These are phyloP conservation scores for Poecile montanus DNA, from an alignment of 2,797 vertebrate genomes.

Conservation along the genomic window DNA sequence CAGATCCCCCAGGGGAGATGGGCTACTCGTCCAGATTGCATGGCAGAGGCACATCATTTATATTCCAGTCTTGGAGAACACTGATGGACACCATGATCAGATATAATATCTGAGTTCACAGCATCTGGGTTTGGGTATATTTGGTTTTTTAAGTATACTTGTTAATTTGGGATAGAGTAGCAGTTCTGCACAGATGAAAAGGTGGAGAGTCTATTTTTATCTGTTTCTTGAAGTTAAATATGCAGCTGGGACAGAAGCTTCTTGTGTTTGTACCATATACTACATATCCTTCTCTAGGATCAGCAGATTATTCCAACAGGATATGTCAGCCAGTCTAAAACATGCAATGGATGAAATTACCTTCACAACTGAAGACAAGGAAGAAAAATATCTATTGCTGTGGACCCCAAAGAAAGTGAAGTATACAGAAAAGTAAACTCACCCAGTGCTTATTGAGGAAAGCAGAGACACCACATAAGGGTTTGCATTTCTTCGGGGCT, in stretches of 20 bases:
- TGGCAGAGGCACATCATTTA: not conserved
- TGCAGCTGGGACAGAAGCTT: not conserved
- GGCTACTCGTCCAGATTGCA: accelerated
- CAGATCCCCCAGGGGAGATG: not conserved
- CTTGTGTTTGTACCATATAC: not conserved
- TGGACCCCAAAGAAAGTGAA: not conserved
- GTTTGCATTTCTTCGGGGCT: not conserved
- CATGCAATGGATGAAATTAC: not conserved
- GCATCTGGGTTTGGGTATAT: not conserved
- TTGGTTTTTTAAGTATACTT: not conserved
- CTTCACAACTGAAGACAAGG: not conserved
- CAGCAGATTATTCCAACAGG: not conserved
- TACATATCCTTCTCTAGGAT: not conserved
- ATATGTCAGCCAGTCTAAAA: not conserved
- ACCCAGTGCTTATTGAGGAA: not conserved
- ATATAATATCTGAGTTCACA: not conserved
- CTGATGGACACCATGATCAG: not conserved
- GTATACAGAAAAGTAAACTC: not conserved
- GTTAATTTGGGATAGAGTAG: not conserved
- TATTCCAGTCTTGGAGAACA: not conserved
- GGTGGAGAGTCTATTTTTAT: not conserved
- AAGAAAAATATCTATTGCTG: not conserved
- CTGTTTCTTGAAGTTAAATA: not conserved
- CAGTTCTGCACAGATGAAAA: not conserved
- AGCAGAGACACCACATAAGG: not conserved